phyloP scores from a whole-genome alignment of 1,140 invertebrate species.

The Chironomus striatipennis region DNA sequence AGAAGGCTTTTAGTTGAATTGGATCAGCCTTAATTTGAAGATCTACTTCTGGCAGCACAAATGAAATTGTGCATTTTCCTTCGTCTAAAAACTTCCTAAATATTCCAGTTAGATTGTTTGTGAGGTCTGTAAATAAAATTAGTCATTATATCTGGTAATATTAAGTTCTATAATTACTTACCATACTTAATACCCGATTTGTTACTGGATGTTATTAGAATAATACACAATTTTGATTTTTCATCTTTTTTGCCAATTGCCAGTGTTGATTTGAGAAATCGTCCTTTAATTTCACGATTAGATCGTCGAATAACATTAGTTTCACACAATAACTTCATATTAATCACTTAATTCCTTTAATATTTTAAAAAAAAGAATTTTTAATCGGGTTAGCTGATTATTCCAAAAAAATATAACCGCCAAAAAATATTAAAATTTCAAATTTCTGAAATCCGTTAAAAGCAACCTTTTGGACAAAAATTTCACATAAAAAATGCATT shows the following conservation, averaged over 20 bases:
- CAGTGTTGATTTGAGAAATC: constrained; percentile 50
- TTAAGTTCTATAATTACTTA: not conserved
- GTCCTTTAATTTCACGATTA: constrained; percentile 40
- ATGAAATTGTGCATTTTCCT: constrained; percentile 63
- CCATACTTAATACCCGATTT: constrained; percentile 57
- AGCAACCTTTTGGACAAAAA: too few species aligned
- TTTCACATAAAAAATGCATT: not conserved
- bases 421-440: not conserved
- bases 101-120: constrained; percentile 53
- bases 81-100: constrained; percentile 59
- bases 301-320: constrained; percentile 49
- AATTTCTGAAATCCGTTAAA: too few species aligned
- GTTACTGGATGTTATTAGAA: constrained; percentile 55
- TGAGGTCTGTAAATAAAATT: constrained; percentile 35
- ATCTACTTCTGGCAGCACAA: constrained; percentile 59
- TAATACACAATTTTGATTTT: constrained; percentile 48
- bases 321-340: constrained; percentile 60
- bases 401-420: too few species aligned
- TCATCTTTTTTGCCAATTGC: constrained; percentile 52
- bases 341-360: constrained; percentile 15
- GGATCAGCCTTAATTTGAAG: constrained; percentile 56
- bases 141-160: constrained; percentile 31
- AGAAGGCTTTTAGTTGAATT: constrained; percentile 58
- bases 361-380: too few species aligned
- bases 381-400: too few species aligned